Conservation (phyloP, 2,797 vertebrate species). For the Picus viridis region DNA sequence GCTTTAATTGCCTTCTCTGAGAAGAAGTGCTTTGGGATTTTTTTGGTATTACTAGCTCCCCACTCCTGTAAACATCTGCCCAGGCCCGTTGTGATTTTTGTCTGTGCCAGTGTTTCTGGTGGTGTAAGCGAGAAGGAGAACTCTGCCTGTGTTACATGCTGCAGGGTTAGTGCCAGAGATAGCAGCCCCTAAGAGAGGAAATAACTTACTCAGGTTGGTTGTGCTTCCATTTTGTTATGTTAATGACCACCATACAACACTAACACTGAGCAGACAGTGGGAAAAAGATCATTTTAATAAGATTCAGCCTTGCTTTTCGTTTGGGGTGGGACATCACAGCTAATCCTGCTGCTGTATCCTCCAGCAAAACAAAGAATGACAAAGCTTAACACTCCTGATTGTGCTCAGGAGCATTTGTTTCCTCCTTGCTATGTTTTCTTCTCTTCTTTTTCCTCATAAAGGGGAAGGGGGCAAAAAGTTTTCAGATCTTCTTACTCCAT, state of each 20-base stretch:
- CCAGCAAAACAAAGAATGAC: neutral
- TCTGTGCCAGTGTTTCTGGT: neutral
- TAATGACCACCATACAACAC: neutral
- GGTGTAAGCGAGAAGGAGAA: neutral
- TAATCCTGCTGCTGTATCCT: neutral
- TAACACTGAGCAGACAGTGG: neutral
- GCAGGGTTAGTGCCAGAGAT: neutral
- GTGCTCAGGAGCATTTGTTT: neutral
- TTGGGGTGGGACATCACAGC: neutral
- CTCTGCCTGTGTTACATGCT: neutral
- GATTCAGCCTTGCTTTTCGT: neutral
- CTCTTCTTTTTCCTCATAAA: neutral
- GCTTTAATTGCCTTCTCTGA: neutral
- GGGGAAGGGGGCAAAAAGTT: constrained; percentile 56
- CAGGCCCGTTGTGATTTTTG: rapidly evolving
- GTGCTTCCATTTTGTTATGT: neutral
- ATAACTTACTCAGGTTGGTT: neutral
- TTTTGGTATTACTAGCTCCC: neutral
- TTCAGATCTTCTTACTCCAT: constrained; percentile 9
- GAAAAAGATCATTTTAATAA: neutral
- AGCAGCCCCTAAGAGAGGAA: neutral
- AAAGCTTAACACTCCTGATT: neutral
- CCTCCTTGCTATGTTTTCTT: neutral
- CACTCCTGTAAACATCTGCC: neutral
- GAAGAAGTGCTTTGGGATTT: neutral